A percentile compares a stretch with the other conserved stretches of the same genome.
These are phyloP conservation scores for Euglossa dilemma DNA, from an alignment of 1,140 invertebrate species.

Conservation along the genomic window DNA sequence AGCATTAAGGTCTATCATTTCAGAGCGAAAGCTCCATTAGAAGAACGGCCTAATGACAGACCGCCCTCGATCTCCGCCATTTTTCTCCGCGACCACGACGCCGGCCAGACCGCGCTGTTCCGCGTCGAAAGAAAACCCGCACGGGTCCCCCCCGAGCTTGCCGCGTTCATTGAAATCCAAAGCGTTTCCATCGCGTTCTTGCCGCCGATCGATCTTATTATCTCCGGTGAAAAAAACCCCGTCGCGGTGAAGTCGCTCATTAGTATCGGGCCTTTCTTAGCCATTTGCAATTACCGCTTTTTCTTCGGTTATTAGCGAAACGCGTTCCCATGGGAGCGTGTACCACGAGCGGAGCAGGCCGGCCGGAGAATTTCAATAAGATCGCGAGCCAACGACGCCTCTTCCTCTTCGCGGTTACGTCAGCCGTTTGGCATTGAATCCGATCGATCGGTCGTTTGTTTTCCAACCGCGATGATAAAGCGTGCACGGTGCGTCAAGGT, in stretches of 20 bases:
- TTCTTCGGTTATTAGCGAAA: slow-evolving; percentile 28
- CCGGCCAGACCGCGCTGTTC: slow-evolving; percentile 10
- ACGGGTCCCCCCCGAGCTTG: slow-evolving; percentile 20
- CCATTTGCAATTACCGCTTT: slow-evolving; percentile 21
- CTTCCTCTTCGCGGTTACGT: slow-evolving; percentile 3
- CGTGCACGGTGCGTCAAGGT: neutral
- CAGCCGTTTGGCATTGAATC: slow-evolving; percentile 18
- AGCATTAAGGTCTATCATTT: slow-evolving; percentile 52
- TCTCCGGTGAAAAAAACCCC: slow-evolving; percentile 6
- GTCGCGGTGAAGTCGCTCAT: slow-evolving; percentile 1
- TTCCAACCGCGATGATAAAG: neutral
- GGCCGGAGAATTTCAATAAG: slow-evolving; percentile 4
- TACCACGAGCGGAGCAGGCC: no score
- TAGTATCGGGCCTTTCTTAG: slow-evolving; percentile 30
- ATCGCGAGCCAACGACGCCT: neutral
- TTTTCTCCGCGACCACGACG: slow-evolving; percentile 18
- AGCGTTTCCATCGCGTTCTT: slow-evolving; percentile 11
- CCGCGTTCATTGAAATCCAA: slow-evolving; percentile 40
- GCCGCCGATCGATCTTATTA: slow-evolving; percentile 38
- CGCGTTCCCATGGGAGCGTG: slow-evolving; percentile 12
- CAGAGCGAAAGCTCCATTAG: slow-evolving; percentile 49
- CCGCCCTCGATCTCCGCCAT: slow-evolving; percentile 7
- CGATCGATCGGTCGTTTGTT: neutral
- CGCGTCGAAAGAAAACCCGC: slow-evolving; percentile 1
- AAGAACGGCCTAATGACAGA: slow-evolving; percentile 54